phyloP scores from a whole-genome alignment of 64 coral and sea anemone species.

The Astreopora myriophthalma region DNA sequence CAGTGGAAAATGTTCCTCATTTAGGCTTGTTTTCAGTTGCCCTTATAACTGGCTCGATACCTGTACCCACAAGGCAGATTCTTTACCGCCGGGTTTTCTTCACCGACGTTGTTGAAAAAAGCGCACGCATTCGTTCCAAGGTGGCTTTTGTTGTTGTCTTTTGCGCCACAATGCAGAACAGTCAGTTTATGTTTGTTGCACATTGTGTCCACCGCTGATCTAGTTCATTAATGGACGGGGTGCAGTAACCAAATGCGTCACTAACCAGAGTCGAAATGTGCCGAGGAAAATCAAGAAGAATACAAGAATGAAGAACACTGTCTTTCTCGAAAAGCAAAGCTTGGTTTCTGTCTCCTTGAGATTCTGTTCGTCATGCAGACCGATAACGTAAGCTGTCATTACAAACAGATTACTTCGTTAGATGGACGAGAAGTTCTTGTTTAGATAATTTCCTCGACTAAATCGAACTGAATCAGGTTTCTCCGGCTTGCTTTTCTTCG shows the following conservation, averaged over 20 bases:
- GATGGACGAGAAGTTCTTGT: too few species aligned
- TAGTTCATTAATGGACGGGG: not conserved
- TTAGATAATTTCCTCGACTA: too few species aligned
- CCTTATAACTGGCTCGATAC: too few species aligned
- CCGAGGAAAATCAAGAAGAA: not conserved
- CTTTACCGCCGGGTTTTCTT: too few species aligned
- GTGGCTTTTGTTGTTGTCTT: not conserved
- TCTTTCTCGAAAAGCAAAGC: not conserved
- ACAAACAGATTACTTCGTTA: not conserved
- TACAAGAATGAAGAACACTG: not conserved
- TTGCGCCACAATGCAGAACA: not conserved
- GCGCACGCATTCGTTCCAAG: not conserved
- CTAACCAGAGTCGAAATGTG: constrained; percentile 10
- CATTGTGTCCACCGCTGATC: not conserved
- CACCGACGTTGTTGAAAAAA: not conserved
- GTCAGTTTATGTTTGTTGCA: not conserved
- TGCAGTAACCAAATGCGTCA: not conserved
- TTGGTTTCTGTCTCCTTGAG: not conserved
- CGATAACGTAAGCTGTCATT: constrained; percentile 13
- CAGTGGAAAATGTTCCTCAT: too few species aligned
- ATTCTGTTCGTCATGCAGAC: not conserved
- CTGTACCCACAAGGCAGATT: too few species aligned
- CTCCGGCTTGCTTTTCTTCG: too few species aligned
- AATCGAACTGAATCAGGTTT: too few species aligned
- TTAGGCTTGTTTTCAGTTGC: too few species aligned